phyloP scores from a whole-genome alignment of 2,888 invertebrate genomes.

The Apamea monoglypha region DNA sequence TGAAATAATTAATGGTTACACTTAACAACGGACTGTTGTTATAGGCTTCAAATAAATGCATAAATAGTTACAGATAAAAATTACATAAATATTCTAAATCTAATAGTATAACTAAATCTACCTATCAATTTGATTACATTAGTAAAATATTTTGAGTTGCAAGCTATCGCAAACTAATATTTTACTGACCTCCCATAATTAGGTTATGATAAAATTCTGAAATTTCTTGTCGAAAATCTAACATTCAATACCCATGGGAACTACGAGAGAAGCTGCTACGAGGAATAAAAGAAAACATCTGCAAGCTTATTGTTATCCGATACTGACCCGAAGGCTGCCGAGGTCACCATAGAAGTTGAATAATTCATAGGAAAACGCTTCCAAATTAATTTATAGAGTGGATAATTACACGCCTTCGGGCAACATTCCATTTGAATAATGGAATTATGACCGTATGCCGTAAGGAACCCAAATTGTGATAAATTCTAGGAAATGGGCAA shows the following conservation, averaged over 20 bases:
- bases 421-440: conserved; percentile 62
- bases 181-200: background rate
- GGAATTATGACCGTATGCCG: conserved; percentile 62
- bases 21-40: background rate
- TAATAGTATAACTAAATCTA: conserved; percentile 7
- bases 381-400: conserved; percentile 66
- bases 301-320: conserved; percentile 48
- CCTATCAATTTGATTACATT: background rate
- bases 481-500: conserved; percentile 61
- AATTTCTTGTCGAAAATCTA: background rate
- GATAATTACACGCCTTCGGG: conserved; percentile 59
- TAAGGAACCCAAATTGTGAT: conserved; percentile 61
- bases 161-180: background rate
- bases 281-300: conserved; percentile 45
- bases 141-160: background rate
- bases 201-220: background rate
- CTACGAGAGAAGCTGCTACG: conserved; percentile 21
- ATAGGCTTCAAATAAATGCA: background rate
- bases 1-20: conserved; percentile 25
- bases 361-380: conserved; percentile 61
- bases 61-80: background rate
- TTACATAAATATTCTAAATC: no score
- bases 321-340: conserved; percentile 44
- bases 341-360: conserved; percentile 47
- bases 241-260: background rate